Evolutionary conservation across 2,113 vertebrate species (phyloP).

Genomic region (Hystrix brachyura): DNA sequence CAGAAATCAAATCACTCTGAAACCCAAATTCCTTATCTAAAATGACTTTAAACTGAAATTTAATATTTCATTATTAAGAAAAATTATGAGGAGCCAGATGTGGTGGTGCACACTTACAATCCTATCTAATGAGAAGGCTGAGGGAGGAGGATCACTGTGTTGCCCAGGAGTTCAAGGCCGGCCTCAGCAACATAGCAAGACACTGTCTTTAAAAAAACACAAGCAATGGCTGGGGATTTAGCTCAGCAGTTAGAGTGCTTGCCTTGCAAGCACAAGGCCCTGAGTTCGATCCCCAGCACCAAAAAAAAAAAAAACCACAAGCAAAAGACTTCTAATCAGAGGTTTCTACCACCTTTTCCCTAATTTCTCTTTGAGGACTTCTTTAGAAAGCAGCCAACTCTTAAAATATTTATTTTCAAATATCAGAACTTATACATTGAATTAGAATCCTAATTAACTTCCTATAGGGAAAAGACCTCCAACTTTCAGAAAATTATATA

Average conservation of each 20-base stretch:
- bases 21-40: conserved; percentile 46
- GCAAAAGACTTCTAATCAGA: conserved; percentile 36
- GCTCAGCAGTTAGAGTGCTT: too few relatives aligned
- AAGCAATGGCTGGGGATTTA: background rate
- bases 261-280: too few relatives aligned
- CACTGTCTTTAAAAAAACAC: background rate
- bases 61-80: conserved; percentile 59
- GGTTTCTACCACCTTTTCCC: background rate
- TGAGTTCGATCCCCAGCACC: too few relatives aligned
- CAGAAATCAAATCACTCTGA: conserved; percentile 45
- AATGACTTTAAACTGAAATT: conserved; percentile 20
- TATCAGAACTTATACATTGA: background rate
- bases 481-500: conserved; percentile 42
- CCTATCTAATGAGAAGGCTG: background rate
- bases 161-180: background rate
- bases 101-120: background rate
- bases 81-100: background rate
- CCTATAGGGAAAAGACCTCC: background rate
- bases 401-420: conserved; percentile 50
- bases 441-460: conserved; percentile 45
- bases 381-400: conserved; percentile 37
- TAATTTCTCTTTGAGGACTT: conserved; percentile 32
- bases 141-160: background rate
- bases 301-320: background rate
- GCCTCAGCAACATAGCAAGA: background rate